Evolutionary conservation across 2,888 invertebrate species (phyloP).

Genomic region (Polyommatus iphigenia): DNA sequence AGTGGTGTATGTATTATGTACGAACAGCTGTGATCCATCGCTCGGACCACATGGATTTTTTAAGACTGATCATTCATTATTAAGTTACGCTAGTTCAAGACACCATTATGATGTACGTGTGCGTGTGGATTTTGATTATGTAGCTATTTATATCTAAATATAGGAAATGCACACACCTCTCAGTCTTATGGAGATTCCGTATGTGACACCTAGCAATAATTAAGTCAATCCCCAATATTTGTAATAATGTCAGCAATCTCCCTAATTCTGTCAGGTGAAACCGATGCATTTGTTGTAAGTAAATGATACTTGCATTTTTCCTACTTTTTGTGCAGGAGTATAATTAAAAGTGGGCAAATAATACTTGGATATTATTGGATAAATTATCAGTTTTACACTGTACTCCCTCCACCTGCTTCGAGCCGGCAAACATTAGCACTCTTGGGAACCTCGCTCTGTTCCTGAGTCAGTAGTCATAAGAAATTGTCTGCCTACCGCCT

Average conservation of each 20-base stretch:
- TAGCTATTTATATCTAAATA: conserved; percentile 63
- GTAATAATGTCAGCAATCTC: conserved; percentile 44
- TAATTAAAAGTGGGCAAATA: conserved; percentile 14
- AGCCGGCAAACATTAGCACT: conserved; percentile 29
- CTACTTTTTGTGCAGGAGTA: conserved; percentile 11
- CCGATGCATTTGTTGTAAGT: conserved; percentile 45
- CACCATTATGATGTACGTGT: conserved; percentile 61
- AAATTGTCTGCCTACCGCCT: conserved; percentile 80
- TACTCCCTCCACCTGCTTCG: conserved; percentile 12
- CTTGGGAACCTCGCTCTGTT: conserved; percentile 61
- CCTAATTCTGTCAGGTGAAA: conserved; percentile 44
- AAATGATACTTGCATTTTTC: conserved; percentile 47
- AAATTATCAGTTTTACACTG: conserved; percentile 13
- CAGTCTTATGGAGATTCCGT: conserved; percentile 56
- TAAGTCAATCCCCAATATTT: conserved; percentile 44
- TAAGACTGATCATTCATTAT: conserved; percentile 79
- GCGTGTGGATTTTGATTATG: conserved; percentile 57
- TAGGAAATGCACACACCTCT: conserved; percentile 43
- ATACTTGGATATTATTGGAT: neutral
- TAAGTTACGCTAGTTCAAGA: conserved; percentile 74
- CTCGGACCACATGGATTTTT: conserved; percentile 62
- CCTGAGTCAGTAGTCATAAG: conserved; percentile 74
- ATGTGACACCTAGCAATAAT: conserved; percentile 47
- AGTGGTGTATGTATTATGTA: conserved; percentile 58
- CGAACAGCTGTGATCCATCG: conserved; percentile 55